phyloP scores from a whole-genome alignment of 2,888 invertebrate species.

The Aleiodes alternator region DNA sequence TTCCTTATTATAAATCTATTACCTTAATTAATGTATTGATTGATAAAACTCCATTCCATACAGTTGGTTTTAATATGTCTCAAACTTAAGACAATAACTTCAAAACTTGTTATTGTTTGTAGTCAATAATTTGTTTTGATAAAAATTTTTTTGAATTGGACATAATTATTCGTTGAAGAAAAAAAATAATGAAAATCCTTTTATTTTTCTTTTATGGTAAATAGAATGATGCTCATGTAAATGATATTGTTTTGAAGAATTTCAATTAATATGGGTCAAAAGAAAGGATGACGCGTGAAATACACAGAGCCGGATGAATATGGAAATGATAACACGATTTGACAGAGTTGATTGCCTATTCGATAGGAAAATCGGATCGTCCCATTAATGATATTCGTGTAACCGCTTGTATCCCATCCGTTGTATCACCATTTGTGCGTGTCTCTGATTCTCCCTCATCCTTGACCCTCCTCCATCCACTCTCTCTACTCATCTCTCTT shows the following conservation, averaged over 20 bases:
- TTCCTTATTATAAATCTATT: no score
- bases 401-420: constrained; percentile 46
- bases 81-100: no score
- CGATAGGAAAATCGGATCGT: constrained; percentile 46
- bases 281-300: constrained; percentile 2
- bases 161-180: no score
- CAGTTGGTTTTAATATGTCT: no score
- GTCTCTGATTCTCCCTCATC: constrained; percentile 34
- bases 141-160: no score
- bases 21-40: no score
- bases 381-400: constrained; percentile 48
- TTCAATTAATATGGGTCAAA: constrained; percentile 19
- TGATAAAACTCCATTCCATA: no score
- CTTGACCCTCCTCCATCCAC: not conserved
- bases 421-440: constrained; percentile 40
- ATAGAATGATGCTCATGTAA: no score
- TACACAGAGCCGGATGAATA: constrained; percentile 32
- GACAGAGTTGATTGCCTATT: constrained; percentile 46
- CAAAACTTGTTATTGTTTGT: no score
- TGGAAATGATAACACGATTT: constrained; percentile 45
- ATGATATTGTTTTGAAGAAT: not conserved
- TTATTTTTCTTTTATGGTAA: no score
- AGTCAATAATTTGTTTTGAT: no score
- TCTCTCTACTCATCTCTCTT: not conserved
- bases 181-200: no score